phyloP scores from a whole-genome alignment of 2,888 invertebrate species.

The Pyrochroa serraticornis region DNA sequence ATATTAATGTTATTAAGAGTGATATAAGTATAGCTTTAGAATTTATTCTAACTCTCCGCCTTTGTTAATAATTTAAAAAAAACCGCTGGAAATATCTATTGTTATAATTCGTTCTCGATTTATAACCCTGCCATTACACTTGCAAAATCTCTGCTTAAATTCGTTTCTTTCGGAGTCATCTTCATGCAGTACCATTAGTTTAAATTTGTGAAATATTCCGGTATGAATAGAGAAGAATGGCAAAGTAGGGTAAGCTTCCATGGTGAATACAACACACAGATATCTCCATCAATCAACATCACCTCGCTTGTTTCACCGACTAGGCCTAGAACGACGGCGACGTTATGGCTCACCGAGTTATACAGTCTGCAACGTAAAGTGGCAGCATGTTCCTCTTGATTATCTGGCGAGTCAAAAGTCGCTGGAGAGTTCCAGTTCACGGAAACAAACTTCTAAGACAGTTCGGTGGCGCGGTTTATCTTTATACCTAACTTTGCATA shows the following conservation, averaged over 20 bases:
- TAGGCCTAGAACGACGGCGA: slow-evolving; percentile 18
- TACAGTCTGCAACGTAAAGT: slow-evolving; percentile 18
- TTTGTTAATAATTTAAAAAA: too few relatives aligned
- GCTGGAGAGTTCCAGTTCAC: slow-evolving; percentile 24
- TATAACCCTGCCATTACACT: too few relatives aligned
- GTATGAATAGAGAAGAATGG: slow-evolving; percentile 26
- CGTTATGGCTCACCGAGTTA: slow-evolving; percentile 25
- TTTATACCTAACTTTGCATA: slow-evolving; percentile 22
- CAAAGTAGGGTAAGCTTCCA: slow-evolving; percentile 27
- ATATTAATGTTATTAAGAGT: too few relatives aligned
- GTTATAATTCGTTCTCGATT: too few relatives aligned
- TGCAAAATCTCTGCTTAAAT: slow-evolving; percentile 8
- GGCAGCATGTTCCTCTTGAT: slow-evolving; percentile 26
- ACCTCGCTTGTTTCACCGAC: slow-evolving; percentile 22
- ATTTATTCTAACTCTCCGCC: too few relatives aligned
- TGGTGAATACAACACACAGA: slow-evolving; percentile 30
- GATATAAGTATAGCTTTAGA: too few relatives aligned
- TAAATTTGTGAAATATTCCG: slow-evolving; percentile 29
- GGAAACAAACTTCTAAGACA: slow-evolving; percentile 24
- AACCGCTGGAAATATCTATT: too few relatives aligned
- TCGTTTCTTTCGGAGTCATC: slow-evolving; percentile 12
- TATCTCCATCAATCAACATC: slow-evolving; percentile 35
- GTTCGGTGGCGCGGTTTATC: slow-evolving; percentile 23
- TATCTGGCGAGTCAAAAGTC: slow-evolving; percentile 27
- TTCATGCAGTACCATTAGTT: slow-evolving; percentile 30